A percentile compares a stretch with the other conserved stretches of the same genome.
Evolutionary conservation across 1,140 invertebrate species (phyloP).

Genomic region (Ganaspis sp.): DNA sequence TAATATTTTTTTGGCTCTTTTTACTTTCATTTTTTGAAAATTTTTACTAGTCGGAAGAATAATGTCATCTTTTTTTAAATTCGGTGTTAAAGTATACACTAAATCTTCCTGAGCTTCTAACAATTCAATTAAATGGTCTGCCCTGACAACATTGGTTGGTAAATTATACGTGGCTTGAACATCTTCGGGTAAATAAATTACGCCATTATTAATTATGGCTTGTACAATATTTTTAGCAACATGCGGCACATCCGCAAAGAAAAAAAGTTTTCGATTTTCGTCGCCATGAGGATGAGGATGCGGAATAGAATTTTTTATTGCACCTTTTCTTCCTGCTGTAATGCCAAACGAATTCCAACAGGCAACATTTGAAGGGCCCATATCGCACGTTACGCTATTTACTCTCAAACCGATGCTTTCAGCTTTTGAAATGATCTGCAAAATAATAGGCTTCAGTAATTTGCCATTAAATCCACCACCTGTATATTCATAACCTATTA

Average conservation of each 20-base stretch:
- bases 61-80: slow-evolving; percentile 31
- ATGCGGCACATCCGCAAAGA: slow-evolving; percentile 34
- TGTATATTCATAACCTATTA: slow-evolving; percentile 44
- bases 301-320: slow-evolving; percentile 22
- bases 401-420: slow-evolving; percentile 29
- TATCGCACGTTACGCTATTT: slow-evolving; percentile 32
- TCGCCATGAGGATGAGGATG: slow-evolving; percentile 34
- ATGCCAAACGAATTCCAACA: slow-evolving; percentile 31
- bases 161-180: slow-evolving; percentile 29
- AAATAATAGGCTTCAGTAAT: slow-evolving; percentile 8
- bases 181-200: slow-evolving; percentile 19
- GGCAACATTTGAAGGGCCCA: slow-evolving; percentile 30
- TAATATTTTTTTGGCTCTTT: slow-evolving; percentile 21
- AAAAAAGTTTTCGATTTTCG: slow-evolving; percentile 26
- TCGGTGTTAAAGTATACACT: slow-evolving; percentile 30
- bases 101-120: slow-evolving; percentile 2
- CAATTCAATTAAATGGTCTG: slow-evolving; percentile 32
- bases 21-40: slow-evolving; percentile 39
- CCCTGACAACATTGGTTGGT: slow-evolving; percentile 19
- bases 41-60: not conserved
- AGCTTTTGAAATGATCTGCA: slow-evolving; percentile 22
- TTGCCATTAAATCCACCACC: slow-evolving; percentile 32
- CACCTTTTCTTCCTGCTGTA: slow-evolving; percentile 15
- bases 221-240: slow-evolving; percentile 35
- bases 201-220: slow-evolving; percentile 34